These are phyloP conservation scores for Bambusicola thoracicus DNA, from an alignment of 2,113 vertebrate genomes.

Conservation along the genomic window DNA sequence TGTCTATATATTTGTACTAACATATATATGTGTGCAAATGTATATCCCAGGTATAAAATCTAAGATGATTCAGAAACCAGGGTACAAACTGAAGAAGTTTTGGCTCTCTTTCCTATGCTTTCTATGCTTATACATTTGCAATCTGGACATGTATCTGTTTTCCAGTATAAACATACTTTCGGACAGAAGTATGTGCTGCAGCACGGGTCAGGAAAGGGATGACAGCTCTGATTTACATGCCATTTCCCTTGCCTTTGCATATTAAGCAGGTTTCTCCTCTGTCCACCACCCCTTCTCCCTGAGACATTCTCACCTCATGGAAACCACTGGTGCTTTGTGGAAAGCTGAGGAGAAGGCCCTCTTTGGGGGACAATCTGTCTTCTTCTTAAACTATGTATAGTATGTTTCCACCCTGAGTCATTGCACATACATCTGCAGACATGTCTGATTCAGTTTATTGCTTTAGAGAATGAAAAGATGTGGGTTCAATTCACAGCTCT, in stretches of 20 bases:
- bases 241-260: not conserved
- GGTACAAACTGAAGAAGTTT: not conserved
- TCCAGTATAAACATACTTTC: not conserved
- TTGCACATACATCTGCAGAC: not conserved
- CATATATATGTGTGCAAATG: not conserved
- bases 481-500: not conserved
- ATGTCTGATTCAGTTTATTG: not conserved
- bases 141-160: not conserved
- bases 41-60: not conserved
- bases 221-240: conserved; percentile 25
- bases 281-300: not conserved
- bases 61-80: not conserved
- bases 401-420: not conserved
- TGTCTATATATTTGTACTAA: not conserved
- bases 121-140: not conserved
- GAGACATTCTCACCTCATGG: not conserved
- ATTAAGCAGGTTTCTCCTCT: not conserved
- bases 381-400: fast-evolving
- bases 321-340: not conserved
- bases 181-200: not conserved
- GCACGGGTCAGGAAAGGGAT: not conserved
- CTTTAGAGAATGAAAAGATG: not conserved
- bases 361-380: not conserved
- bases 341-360: not conserved
- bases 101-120: not conserved